Conservation (phyloP, 2,113 vertebrate genomes). For the Epinephelus lanceolatus region DNA sequence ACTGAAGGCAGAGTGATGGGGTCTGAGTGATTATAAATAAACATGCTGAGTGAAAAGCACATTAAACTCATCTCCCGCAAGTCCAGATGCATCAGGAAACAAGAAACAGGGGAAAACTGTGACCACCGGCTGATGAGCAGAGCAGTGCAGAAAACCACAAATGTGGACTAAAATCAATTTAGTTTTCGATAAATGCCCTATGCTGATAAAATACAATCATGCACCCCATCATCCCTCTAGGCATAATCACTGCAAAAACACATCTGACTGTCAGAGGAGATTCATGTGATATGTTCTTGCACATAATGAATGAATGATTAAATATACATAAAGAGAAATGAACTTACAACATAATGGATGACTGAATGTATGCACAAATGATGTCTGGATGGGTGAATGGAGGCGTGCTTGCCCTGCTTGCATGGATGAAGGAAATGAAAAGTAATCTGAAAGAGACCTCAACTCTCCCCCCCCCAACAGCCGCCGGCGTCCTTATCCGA, state of each 20-base stretch:
- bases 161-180: background rate
- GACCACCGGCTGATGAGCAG: background rate
- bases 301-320: background rate
- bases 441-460: background rate
- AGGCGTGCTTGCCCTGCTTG: background rate
- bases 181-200: background rate
- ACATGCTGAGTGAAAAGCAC: background rate
- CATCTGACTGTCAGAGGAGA: background rate
- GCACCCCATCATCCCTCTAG: background rate
- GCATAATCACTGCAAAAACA: background rate
- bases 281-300: background rate
- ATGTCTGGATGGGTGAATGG: background rate
- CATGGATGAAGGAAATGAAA: background rate
- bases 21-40: background rate
- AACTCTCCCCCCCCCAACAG: background rate
- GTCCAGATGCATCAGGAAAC: background rate
- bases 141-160: background rate
- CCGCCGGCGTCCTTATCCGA: constrained; percentile 18
- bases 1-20: background rate
- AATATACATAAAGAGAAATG: background rate
- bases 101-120: background rate
- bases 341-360: background rate
- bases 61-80: background rate
- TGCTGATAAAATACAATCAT: background rate
- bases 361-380: background rate